These are phyloP conservation scores for Pteropus rufus DNA, from an alignment of 2,797 vertebrate species.

Conservation along the genomic window DNA sequence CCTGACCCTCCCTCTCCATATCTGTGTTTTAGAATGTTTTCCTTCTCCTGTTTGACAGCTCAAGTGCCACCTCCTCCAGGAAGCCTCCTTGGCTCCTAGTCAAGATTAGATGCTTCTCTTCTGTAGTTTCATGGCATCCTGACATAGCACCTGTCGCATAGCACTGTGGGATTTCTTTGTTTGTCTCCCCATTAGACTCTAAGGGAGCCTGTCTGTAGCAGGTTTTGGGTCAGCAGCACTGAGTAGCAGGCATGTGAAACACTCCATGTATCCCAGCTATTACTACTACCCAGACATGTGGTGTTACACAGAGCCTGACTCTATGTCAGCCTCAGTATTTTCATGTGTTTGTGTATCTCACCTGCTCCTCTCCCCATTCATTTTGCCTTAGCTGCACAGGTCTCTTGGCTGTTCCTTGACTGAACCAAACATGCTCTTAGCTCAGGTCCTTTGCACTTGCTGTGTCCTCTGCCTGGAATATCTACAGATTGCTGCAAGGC, in stretches of 20 bases:
- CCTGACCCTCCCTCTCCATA: neutral
- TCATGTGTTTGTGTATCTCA: neutral
- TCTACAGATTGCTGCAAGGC: neutral
- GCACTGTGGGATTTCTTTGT: neutral
- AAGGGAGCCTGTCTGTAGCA: neutral
- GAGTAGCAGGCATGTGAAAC: neutral
- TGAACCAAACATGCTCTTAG: neutral
- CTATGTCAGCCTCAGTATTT: neutral
- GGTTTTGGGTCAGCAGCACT: neutral
- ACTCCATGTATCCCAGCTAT: neutral
- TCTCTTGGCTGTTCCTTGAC: neutral
- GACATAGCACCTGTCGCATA: neutral
- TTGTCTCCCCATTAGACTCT: neutral
- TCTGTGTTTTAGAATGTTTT: neutral
- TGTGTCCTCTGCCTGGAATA: neutral
- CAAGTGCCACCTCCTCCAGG: neutral
- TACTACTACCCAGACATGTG: neutral
- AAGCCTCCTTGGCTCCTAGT: neutral
- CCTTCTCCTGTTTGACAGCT: neutral
- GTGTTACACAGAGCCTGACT: neutral
- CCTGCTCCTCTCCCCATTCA: neutral
- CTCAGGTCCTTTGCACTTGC: neutral
- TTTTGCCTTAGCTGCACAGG: neutral
- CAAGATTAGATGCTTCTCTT: neutral
- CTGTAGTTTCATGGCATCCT: neutral